phyloP scores from a whole-genome alignment of 2,888 invertebrate genomes.

The Apotomis betuletana region DNA sequence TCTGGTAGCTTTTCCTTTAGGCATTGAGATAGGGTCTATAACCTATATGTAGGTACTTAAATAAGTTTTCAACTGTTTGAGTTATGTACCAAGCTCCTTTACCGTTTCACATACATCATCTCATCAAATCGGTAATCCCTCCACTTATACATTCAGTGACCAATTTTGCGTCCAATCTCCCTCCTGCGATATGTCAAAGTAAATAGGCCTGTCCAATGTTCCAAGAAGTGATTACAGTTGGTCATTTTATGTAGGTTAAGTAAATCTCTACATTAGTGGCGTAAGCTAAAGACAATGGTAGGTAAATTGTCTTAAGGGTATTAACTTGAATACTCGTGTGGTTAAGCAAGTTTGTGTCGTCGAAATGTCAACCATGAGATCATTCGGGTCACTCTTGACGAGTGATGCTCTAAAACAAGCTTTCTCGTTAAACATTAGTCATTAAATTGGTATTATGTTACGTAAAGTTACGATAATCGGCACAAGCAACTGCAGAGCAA shows the following conservation, averaged over 20 bases:
- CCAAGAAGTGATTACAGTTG: conserved; percentile 2
- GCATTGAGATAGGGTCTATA: no score
- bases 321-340: conserved; percentile 5
- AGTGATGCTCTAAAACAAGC: neutral
- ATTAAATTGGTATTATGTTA: conserved; percentile 2
- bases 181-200: neutral
- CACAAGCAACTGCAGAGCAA: neutral
- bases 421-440: conserved; percentile 26
- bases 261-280: conserved; percentile 17
- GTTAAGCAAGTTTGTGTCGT: conserved; percentile 10
- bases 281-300: conserved; percentile 30
- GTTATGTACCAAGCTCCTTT: neutral
- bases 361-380: conserved; percentile 44
- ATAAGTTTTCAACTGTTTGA: no score
- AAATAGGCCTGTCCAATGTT: neutral
- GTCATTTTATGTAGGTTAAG: conserved; percentile 35
- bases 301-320: conserved; percentile 27
- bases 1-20: no score
- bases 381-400: conserved; percentile 31
- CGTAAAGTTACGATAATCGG: neutral
- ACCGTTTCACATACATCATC: conserved; percentile 11
- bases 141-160: conserved; percentile 1
- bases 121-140: conserved; percentile 3
- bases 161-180: neutral
- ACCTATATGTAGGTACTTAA: no score